Evolutionary conservation across 2,113 vertebrate genomes (phyloP), one percentile per base, ranked within the genome.

Genomic region (Cercopithecus mona): DNA sequence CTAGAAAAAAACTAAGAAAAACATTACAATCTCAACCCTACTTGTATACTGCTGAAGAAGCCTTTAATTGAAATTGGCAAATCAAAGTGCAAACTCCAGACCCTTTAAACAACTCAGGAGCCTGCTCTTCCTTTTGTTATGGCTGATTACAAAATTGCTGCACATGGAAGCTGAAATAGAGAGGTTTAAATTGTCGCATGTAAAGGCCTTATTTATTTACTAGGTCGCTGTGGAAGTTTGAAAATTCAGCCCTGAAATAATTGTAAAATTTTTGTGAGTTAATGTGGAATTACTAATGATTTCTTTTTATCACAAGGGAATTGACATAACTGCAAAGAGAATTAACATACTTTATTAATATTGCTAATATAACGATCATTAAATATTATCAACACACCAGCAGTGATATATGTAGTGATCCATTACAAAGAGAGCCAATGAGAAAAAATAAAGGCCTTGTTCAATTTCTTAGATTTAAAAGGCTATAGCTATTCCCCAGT

Each of bases 341-440:
- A 97, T 96, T 96, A 95, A 97, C 96, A 95, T 93, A 73, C 40
- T 89, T 96, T 96, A 96, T 95, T 97, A 96, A 95, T 94, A 76
- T 90, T 93, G 87, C 64, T 96, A 96, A 95, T 64, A 48, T 90
- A 95, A 96, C 92, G 92, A 96, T 96, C 95, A 96, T 97, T 87
- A 98, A 96, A 94, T 97, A 88, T 90, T 97, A 92, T 96, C 87
- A 96, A 94, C 97, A 93, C 14, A 78, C 40, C 70, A 96, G 50
- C 32, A 83, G 30, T 94, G 84, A 97, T 95, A 80, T 87, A 89
- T 90, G 81, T 80, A 92, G 55, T 80, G 61, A 68, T 90, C 75
- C 68, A 59, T 48, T 93, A 93, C 27, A 76, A 81, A 87, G 90
- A 96, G 59, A 96, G 35, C 78, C 95, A 78, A 96, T 92, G 66